Evolutionary conservation across 2,113 vertebrate species (phyloP).

Genomic region (Brevimyrus niger): DNA sequence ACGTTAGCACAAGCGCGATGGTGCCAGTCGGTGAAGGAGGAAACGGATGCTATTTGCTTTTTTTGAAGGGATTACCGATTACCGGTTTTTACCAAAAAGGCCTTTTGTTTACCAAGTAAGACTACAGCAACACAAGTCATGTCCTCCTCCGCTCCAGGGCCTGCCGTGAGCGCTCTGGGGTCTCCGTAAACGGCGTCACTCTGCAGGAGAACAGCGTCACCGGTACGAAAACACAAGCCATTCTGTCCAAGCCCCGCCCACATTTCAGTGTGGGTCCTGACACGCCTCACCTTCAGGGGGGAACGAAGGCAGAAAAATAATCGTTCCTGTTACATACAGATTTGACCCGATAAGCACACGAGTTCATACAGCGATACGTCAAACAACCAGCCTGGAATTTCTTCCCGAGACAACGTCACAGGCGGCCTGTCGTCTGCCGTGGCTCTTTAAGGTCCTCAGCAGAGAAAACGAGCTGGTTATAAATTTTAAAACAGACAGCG

Average conservation of each 20-base stretch:
- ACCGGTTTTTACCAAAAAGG: background rate
- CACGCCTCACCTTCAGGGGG: background rate
- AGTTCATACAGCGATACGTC: background rate
- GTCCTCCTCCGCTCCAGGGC: background rate
- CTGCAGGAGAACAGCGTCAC: background rate
- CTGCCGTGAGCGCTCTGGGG: no score
- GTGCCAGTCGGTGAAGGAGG: background rate
- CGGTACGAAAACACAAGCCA: background rate
- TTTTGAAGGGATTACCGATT: background rate
- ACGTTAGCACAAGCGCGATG: slow-evolving; percentile 31
- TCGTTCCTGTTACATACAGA: background rate
- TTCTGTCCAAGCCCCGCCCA: background rate
- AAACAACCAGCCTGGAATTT: background rate
- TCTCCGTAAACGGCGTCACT: background rate
- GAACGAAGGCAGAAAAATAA: background rate
- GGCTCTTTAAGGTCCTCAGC: background rate
- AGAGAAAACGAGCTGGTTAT: background rate
- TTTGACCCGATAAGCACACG: background rate
- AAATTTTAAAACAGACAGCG: background rate
- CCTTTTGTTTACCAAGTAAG: background rate
- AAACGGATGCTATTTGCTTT: background rate
- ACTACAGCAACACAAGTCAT: background rate
- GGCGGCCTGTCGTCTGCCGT: background rate
- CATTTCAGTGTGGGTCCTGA: background rate
- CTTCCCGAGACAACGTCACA: background rate